Conservation (phyloP, 2,113 vertebrate species). For the Vulpes vulpes region DNA sequence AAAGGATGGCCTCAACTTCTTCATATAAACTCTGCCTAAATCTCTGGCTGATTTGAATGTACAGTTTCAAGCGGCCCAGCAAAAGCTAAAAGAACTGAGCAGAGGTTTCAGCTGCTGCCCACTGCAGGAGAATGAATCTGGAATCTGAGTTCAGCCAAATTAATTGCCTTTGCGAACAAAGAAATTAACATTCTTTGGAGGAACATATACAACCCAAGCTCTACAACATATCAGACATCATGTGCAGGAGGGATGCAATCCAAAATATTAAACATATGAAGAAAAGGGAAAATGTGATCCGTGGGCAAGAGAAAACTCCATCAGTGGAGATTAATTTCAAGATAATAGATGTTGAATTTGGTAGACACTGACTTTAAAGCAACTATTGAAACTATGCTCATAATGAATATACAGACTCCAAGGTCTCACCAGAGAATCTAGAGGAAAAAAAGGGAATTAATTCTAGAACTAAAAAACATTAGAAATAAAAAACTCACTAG, state of each 20-base stretch:
- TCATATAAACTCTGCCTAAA: background rate
- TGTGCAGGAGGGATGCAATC: background rate
- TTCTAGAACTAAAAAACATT: background rate
- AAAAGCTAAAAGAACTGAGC: background rate
- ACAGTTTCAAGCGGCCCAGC: background rate
- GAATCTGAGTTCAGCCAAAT: background rate
- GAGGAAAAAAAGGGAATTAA: background rate
- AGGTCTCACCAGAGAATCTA: background rate
- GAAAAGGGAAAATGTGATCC: background rate
- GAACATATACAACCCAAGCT: background rate
- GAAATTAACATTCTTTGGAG: background rate
- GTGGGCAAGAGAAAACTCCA: background rate
- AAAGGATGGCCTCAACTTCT: background rate
- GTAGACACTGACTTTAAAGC: background rate
- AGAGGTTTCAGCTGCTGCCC: background rate
- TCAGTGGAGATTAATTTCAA: background rate
- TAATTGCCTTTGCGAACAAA: background rate
- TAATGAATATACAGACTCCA: background rate
- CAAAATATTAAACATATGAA: background rate
- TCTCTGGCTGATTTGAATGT: background rate
- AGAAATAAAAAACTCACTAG: background rate
- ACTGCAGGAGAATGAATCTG: background rate
- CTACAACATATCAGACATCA: background rate
- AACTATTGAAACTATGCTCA: background rate
- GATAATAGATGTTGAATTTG: background rate